These are phyloP conservation scores for Epicampocera succincta DNA, from an alignment of 2,888 invertebrate species.

Conservation along the genomic window DNA sequence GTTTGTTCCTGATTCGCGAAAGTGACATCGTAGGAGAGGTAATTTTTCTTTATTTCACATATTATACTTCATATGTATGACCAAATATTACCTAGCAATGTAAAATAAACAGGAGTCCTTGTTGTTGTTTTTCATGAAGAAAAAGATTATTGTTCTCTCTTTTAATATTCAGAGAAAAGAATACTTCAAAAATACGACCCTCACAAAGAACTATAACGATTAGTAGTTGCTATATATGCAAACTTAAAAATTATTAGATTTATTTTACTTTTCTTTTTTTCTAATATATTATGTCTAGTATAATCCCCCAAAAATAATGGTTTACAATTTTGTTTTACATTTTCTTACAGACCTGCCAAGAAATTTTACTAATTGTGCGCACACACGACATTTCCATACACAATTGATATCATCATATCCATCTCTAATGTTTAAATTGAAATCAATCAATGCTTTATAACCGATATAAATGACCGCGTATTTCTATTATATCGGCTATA, in stretches of 20 bases:
- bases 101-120: too few species aligned
- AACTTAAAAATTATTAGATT: not conserved
- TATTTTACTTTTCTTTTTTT: not conserved
- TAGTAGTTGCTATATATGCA: too few species aligned
- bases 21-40: too few species aligned
- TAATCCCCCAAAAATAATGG: constrained; percentile 29
- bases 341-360: constrained; percentile 61
- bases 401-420: constrained; percentile 40
- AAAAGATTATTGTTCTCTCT: too few species aligned
- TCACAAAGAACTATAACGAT: too few species aligned
- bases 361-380: constrained; percentile 59
- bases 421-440: constrained; percentile 42
- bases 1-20: too few species aligned
- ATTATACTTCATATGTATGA: too few species aligned
- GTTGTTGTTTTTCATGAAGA: too few species aligned
- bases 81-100: too few species aligned
- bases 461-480: not conserved
- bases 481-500: constrained; percentile 10
- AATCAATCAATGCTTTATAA: constrained; percentile 39
- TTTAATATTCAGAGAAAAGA: too few species aligned
- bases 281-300: not conserved
- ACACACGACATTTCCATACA: constrained; percentile 36
- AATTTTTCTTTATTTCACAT: too few species aligned
- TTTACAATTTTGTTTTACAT: constrained; percentile 47
- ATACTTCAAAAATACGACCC: too few species aligned